Evolutionary conservation across 2,113 vertebrate genomes (phyloP).

Genomic region (Helogale parvula): DNA sequence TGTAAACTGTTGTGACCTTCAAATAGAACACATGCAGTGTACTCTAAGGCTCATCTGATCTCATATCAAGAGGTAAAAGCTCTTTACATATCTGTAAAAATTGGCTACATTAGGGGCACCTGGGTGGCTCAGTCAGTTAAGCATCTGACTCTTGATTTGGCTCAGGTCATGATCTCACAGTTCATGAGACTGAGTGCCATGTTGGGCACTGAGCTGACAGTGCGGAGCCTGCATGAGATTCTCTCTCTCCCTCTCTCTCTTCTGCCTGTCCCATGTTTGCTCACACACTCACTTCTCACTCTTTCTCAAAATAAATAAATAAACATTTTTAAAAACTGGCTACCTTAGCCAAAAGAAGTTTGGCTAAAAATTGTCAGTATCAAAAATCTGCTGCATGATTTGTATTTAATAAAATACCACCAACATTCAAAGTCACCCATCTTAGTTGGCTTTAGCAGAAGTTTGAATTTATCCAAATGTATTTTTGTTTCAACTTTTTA

Average conservation of each 20-base stretch:
- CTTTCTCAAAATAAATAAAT: no score
- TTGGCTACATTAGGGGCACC: not conserved
- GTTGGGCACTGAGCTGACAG: no score
- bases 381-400: not conserved
- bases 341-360: not conserved
- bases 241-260: no score
- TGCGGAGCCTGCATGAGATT: no score
- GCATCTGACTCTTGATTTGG: no score
- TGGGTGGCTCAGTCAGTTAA: no score
- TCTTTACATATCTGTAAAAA: not conserved
- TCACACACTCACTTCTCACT: no score
- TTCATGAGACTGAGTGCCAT: no score
- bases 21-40: not conserved
- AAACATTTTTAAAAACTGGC: not conserved
- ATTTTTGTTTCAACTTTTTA: conserved; percentile 30
- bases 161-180: no score
- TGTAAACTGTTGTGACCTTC: not conserved
- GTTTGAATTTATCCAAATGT: not conserved
- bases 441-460: not conserved
- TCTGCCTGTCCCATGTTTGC: no score
- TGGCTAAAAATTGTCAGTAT: conserved; percentile 8
- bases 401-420: not conserved
- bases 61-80: not conserved
- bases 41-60: not conserved
- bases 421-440: not conserved